Evolutionary conservation across 2,113 vertebrate genomes (phyloP), one percentile per base, ranked within the genome.

Genomic region (Polypterus bichir): DNA sequence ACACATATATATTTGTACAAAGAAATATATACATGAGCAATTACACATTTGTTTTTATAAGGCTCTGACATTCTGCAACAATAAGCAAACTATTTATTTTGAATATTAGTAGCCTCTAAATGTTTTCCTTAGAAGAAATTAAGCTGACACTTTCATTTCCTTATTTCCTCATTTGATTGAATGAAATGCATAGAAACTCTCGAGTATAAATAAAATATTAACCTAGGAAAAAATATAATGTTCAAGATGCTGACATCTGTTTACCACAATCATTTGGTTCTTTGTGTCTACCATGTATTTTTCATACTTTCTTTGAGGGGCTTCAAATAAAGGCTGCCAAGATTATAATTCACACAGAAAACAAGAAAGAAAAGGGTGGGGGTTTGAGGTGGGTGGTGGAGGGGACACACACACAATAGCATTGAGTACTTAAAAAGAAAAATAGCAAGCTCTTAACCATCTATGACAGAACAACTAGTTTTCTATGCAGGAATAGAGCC

Each of bases 401-500:
- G 27, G 27, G 27, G 27, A 27, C 27, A 27, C 27, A 27, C 27
- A 27, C 27, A 27, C 27, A 27, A 27, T 27, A 27, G 27, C 27
- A 27, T 27, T 2, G 27, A 55, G 10, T 10, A 61, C 73, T 69
- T 67, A 60, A 70, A 70, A 71, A 73, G 27, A 27, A 72, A 77
- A 76, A 84, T 84, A 85, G 84, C 85, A 85, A 83, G 80, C 73
- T 76, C 82, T 83, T 83, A 77, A 78, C 74, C 72, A 77, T 77
- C 76, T 74, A 83, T 81, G 79, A 83, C 81, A 81, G 81, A 76
- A 81, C 77, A 81, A 79, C 80, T 81, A 73, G 79, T 77, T 74
- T 75, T 73, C 74, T 77, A 74, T 74, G 80, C 77, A 84, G 84
- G 79, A 84, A 83, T 73, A 78, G 76, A 82, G 82, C 79, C 82